Conservation (phyloP, 2,888 invertebrate genomes). For the Laothoe populi region DNA sequence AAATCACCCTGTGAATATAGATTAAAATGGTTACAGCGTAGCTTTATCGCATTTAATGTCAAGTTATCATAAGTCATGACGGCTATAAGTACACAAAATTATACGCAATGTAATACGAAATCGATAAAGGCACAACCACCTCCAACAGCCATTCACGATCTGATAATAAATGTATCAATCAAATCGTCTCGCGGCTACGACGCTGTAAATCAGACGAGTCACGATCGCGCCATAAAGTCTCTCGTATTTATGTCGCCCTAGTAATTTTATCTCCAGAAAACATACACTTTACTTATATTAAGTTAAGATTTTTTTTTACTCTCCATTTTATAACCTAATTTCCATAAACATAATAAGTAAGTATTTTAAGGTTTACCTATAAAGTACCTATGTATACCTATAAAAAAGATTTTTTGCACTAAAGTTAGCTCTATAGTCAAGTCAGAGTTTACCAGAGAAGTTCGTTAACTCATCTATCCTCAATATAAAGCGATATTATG, state of each 20-base stretch:
- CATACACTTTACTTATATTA: background rate
- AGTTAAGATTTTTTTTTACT: no score
- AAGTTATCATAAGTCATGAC: background rate
- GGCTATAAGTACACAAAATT: background rate
- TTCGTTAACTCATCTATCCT: no score
- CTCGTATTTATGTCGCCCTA: constrained; percentile 6
- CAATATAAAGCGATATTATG: no score
- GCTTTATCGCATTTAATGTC: background rate
- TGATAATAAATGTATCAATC: constrained; percentile 20
- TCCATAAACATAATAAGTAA: no score
- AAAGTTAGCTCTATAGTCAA: no score
- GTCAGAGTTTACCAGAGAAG: no score
- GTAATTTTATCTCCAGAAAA: constrained; percentile 1
- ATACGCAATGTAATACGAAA: background rate
- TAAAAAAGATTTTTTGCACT: no score
- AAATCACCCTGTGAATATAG: no score
- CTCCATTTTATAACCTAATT: no score
- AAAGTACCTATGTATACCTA: no score
- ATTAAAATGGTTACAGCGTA: no score
- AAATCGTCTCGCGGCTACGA: constrained; percentile 10
- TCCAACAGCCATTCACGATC: background rate
- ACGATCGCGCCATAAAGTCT: constrained; percentile 9
- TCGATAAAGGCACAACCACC: background rate
- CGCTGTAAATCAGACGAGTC: constrained; percentile 12
- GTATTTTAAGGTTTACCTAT: no score